Percentiles rank a stretch among this genome's conserved stretches.
Conservation (phyloP, 2,113 vertebrate species). For the Clarias batrachus region DNA sequence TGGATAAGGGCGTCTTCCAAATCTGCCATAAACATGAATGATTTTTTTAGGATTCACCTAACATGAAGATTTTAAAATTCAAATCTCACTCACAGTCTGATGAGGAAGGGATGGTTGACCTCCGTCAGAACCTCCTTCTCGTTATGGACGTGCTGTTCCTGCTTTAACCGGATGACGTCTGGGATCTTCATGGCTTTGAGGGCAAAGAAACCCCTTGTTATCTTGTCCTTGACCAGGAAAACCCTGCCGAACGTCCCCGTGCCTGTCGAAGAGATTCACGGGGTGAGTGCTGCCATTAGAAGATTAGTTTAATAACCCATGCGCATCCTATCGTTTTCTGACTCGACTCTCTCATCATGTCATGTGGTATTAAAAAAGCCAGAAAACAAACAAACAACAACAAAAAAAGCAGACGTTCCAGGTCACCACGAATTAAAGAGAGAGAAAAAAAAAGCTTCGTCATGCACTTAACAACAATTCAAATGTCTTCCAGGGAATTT, state of each 20-base stretch:
- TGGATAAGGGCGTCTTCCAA: too few relatives aligned
- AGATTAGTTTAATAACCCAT: neutral
- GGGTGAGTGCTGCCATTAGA: neutral
- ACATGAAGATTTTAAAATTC: neutral
- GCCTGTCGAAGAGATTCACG: constrained; percentile 66
- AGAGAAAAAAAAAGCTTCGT: neutral
- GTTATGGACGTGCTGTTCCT: constrained; percentile 95
- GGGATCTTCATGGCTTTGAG: constrained; percentile 96
- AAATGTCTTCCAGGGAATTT: neutral
- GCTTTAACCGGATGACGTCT: constrained; percentile 91
- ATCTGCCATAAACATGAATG: too few relatives aligned
- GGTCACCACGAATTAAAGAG: neutral
- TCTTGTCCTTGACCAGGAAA: constrained; percentile 87
- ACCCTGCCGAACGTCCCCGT: constrained; percentile 93
- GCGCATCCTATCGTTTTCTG: neutral
- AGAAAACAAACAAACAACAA: too few relatives aligned
- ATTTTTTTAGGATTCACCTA: neutral
- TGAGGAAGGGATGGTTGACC: constrained; percentile 89
- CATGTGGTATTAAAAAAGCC: neutral
- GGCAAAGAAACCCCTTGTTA: constrained; percentile 78
- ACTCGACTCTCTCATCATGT: neutral
- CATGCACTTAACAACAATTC: neutral
- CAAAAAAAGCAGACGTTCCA: neutral
- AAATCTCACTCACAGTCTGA: constrained; percentile 83
- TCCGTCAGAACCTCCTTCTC: constrained; percentile 93